Conservation (phyloP, 2,888 invertebrate genomes). For the Meta bourneti region DNA sequence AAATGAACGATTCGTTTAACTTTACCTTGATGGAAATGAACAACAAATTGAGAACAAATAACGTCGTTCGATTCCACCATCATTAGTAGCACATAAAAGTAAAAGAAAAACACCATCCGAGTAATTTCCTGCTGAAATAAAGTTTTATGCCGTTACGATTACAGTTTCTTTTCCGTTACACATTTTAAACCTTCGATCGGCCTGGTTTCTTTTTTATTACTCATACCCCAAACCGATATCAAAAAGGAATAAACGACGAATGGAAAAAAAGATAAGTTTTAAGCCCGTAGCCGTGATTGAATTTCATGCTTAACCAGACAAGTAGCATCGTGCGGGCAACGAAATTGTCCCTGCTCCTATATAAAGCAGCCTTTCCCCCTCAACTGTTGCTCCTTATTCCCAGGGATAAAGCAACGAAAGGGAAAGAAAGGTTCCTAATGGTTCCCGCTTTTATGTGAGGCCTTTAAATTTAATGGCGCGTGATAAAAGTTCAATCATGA, state of each 20-base stretch:
- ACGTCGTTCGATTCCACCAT: too few species aligned
- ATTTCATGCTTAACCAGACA: conserved; percentile 68
- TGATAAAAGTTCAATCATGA: conserved; percentile 76
- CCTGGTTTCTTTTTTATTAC: conserved; percentile 10
- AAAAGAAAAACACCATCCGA: not conserved
- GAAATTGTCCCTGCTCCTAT: conserved; percentile 19
- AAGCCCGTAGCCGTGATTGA: conserved; percentile 57
- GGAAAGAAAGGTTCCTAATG: conserved; percentile 57
- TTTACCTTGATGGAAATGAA: too few species aligned
- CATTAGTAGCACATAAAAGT: conserved; percentile 4
- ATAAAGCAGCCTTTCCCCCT: conserved; percentile 6
- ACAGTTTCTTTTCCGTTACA: conserved; percentile 13
- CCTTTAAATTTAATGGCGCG: conserved; percentile 76
- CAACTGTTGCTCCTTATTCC: conserved; percentile 68
- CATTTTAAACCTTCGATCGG: conserved; percentile 10
- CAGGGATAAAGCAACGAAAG: conserved; percentile 47
- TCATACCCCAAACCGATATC: conserved; percentile 15
- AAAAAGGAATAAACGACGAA: not conserved
- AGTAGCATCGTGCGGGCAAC: conserved; percentile 46
- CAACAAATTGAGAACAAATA: too few species aligned
- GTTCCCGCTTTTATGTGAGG: conserved; percentile 70
- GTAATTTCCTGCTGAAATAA: conserved; percentile 35
- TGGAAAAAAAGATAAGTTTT: conserved; percentile 33
- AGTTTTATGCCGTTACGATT: conserved; percentile 40
- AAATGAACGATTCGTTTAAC: too few species aligned